These are phyloP conservation scores for Toxotes chatareus DNA, from an alignment of 2,113 vertebrate species.

Conservation along the genomic window DNA sequence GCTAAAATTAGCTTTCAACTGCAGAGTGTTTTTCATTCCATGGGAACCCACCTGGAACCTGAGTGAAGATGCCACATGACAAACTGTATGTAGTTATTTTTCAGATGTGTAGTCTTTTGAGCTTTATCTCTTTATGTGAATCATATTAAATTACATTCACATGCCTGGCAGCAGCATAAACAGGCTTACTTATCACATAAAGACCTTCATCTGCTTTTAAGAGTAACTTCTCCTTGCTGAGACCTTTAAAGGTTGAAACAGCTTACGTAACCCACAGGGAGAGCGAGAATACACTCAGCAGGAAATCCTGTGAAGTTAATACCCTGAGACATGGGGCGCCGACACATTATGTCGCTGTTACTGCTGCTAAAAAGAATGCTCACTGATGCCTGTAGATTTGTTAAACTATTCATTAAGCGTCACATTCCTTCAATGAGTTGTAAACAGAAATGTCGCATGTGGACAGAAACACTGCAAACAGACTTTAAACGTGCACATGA, in stretches of 20 bases:
- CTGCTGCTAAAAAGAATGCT: background rate
- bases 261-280: conserved; percentile 1
- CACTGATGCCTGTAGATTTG: background rate
- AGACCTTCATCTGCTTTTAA: background rate
- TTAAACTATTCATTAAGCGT: background rate
- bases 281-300: background rate
- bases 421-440: background rate
- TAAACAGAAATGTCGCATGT: background rate
- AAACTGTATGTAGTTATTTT: background rate
- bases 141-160: background rate
- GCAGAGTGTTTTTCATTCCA: background rate
- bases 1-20: background rate
- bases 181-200: background rate
- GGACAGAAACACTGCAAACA: background rate
- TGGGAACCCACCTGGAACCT: background rate
- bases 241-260: conserved; percentile 26
- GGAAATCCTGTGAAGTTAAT: conserved; percentile 33
- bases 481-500: background rate
- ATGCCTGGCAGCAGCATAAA: background rate
- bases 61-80: background rate
- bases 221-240: background rate
- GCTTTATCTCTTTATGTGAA: background rate
- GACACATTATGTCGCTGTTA: background rate
- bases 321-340: background rate
- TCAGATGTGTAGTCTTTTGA: background rate